phyloP scores from a whole-genome alignment of 2,888 invertebrate genomes.

The Megamerina dolium region DNA sequence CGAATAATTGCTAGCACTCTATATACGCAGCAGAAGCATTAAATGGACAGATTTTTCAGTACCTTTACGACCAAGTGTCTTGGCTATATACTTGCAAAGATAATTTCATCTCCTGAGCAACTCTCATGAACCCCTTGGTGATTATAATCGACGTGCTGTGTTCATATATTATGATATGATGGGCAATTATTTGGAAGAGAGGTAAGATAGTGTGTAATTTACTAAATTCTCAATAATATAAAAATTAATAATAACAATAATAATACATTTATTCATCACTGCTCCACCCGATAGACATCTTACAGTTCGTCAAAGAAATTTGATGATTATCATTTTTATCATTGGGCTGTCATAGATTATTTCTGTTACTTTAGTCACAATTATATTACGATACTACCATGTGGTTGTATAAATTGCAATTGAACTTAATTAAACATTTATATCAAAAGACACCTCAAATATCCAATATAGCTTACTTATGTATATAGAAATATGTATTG shows the following conservation, averaged over 20 bases:
- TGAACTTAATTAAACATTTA: too few species aligned
- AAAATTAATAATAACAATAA: not conserved
- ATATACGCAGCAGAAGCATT: conserved; percentile 37
- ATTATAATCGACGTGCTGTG: conserved; percentile 55
- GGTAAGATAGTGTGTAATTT: too few species aligned
- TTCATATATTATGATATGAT: conserved; percentile 94
- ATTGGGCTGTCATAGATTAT: conserved; percentile 87
- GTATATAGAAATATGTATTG: too few species aligned
- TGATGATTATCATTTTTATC: conserved; percentile 79
- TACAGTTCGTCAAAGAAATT: conserved; percentile 62
- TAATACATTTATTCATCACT: conserved; percentile 1
- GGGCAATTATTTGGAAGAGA: conserved; percentile 88
- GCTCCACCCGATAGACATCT: conserved; percentile 51
- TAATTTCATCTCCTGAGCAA: conserved; percentile 34
- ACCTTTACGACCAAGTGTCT: conserved; percentile 31
- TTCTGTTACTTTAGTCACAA: conserved; percentile 97
- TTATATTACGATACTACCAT: conserved; percentile 90
- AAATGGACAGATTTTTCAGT: conserved; percentile 38
- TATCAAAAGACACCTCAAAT: too few species aligned
- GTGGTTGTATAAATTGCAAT: conserved; percentile 89
- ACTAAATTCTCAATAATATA: not conserved
- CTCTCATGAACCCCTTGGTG: conserved; percentile 23
- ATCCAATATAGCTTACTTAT: too few species aligned
- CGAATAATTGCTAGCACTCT: conserved; percentile 32
- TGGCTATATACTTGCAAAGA: conserved; percentile 29